phyloP scores from a whole-genome alignment of 2,888 invertebrate species.

The Resseliella maxima region DNA sequence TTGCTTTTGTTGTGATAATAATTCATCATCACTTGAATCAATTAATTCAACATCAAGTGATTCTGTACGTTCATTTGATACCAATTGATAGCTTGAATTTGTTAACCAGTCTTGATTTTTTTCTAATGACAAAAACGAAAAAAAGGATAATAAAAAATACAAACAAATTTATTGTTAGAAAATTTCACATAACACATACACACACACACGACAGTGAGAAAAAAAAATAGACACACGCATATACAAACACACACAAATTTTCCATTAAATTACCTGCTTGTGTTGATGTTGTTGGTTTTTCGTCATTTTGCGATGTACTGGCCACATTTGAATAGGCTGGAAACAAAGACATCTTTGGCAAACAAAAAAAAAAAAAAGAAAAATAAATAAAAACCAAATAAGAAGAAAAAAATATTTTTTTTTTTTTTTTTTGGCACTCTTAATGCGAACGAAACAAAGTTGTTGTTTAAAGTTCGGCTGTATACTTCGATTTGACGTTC shows the following conservation, averaged over 20 bases:
- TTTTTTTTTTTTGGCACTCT: not conserved
- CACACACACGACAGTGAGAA: not conserved
- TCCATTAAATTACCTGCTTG: not conserved
- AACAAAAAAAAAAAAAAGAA: not conserved
- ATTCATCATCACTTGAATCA: not conserved
- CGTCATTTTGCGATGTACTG: conserved; percentile 9
- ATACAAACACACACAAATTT: not conserved
- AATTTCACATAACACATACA: not conserved
- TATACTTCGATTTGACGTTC: not conserved
- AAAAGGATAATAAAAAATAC: not conserved
- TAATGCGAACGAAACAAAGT: not conserved
- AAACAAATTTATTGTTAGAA: too few species aligned
- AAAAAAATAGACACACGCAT: not conserved
- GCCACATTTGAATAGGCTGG: conserved; percentile 44
- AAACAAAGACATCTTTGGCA: conserved; percentile 49
- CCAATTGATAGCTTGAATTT: conserved; percentile 54
- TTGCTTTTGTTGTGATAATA: not conserved
- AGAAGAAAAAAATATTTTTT: too few species aligned
- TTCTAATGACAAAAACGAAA: not conserved
- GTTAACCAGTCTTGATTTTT: conserved; percentile 34
- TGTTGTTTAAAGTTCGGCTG: conserved; percentile 2
- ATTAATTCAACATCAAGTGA: not conserved
- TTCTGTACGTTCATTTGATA: not conserved
- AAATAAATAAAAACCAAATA: not conserved
- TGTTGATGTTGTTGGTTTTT: not conserved